A percentile compares a stretch with the other conserved stretches of the same genome.
These are phyloP conservation scores for Tricholauxania praeusta DNA, from an alignment of 2,888 invertebrate species.

Conservation along the genomic window DNA sequence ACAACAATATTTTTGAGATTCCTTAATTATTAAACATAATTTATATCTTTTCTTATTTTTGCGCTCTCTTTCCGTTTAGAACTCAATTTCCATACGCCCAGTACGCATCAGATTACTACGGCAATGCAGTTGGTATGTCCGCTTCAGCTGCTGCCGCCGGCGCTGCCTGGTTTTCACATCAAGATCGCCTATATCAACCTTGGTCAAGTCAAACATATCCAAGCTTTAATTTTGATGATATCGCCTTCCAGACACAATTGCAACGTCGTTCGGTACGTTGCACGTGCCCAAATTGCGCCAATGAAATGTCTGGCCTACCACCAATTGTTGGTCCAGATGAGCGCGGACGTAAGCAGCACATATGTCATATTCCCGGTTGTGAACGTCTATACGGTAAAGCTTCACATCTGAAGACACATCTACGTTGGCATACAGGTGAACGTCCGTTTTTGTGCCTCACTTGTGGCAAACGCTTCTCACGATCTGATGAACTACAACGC, in stretches of 20 bases:
- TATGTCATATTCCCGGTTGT: conserved; percentile 90
- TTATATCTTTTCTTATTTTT: not conserved
- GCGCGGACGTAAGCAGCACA: conserved; percentile 83
- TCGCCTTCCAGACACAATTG: conserved; percentile 70
- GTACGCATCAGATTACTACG: conserved; percentile 66
- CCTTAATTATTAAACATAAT: too few relatives aligned
- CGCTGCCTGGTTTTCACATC: conserved; percentile 65
- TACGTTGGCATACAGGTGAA: conserved; percentile 94
- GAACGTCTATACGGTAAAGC: conserved; percentile 92
- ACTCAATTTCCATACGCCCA: conserved; percentile 66
- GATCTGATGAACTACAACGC: conserved; percentile 91
- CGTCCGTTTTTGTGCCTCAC: conserved; percentile 89
- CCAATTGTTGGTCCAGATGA: conserved; percentile 80
- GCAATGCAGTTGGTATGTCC: conserved; percentile 64
- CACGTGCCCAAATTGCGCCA: conserved; percentile 84
- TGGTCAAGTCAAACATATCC: conserved; percentile 65
- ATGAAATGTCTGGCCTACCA: conserved; percentile 81
- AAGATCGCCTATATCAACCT: conserved; percentile 63
- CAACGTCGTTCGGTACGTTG: conserved; percentile 82
- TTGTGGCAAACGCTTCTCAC: conserved; percentile 91
- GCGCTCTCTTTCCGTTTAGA: conserved; percentile 48
- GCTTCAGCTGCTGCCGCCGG: conserved; percentile 60
- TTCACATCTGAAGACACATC: conserved; percentile 92
- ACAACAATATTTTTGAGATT: too few relatives aligned
- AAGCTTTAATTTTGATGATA: conserved; percentile 65